Evolutionary conservation across 2,888 invertebrate genomes (phyloP).

Genomic region (Caenorhabditis macrosperma): DNA sequence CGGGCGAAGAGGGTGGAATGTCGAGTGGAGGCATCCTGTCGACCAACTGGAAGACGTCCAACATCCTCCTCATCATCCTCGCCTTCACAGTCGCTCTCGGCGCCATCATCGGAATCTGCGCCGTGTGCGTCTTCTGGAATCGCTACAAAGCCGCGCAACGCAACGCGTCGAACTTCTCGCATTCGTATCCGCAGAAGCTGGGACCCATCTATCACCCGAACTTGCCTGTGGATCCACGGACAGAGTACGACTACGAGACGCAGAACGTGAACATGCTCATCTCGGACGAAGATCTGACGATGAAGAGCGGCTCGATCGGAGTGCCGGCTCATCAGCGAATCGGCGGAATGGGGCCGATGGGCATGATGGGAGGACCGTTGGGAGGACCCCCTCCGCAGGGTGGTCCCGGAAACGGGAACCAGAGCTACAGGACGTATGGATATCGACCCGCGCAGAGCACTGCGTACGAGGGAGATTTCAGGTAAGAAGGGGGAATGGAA

Average conservation of each 20-base stretch:
- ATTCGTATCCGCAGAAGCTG: constrained; percentile 66
- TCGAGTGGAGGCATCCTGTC: constrained; percentile 60
- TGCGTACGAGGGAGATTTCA: constrained; percentile 78
- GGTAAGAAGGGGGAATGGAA: constrained; percentile 21
- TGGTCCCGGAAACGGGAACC: constrained; percentile 28
- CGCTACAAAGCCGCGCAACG: constrained; percentile 66
- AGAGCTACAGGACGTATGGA: constrained; percentile 61
- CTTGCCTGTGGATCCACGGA: constrained; percentile 64
- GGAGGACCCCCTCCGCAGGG: constrained; percentile 4
- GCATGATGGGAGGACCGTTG: not conserved
- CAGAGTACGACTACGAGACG: constrained; percentile 69
- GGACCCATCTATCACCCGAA: constrained; percentile 70
- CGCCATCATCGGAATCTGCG: constrained; percentile 74
- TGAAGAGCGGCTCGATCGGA: constrained; percentile 74
- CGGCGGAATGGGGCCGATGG: not conserved
- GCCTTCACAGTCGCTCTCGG: constrained; percentile 73
- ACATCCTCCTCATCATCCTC: constrained; percentile 70
- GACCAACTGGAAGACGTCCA: constrained; percentile 72
- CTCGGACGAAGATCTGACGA: constrained; percentile 77
- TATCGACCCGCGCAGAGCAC: constrained; percentile 64
- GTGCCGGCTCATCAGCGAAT: constrained; percentile 59
- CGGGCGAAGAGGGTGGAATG: constrained; percentile 34
- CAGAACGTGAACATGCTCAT: constrained; percentile 80
- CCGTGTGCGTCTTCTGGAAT: constrained; percentile 72
- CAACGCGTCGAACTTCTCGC: constrained; percentile 62